These are phyloP conservation scores for Salvator merianae DNA, from an alignment of 2,113 vertebrate species.

Conservation along the genomic window DNA sequence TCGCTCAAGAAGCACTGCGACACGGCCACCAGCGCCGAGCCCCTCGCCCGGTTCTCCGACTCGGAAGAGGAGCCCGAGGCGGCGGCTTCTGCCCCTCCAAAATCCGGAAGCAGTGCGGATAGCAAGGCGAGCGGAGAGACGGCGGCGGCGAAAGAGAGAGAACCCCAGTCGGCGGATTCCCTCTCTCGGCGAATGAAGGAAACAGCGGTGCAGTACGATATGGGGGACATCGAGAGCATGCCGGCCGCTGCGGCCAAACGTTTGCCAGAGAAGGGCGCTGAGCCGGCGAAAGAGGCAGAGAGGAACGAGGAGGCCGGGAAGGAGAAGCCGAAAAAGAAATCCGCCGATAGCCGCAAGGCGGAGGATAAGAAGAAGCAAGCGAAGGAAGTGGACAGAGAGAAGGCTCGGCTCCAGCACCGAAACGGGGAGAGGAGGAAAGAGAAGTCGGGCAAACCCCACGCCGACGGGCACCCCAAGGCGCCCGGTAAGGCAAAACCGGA, in stretches of 20 bases:
- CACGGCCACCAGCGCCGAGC: slow-evolving; percentile 60
- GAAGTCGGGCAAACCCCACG: slow-evolving; percentile 55
- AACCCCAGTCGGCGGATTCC: neutral
- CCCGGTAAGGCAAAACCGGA: slow-evolving; percentile 70
- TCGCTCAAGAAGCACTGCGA: slow-evolving; percentile 76
- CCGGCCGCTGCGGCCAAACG: slow-evolving; percentile 16
- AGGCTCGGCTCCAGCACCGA: slow-evolving; percentile 61
- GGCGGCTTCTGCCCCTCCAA: slow-evolving; percentile 60
- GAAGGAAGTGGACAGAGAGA: slow-evolving; percentile 73
- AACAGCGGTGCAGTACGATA: slow-evolving; percentile 61
- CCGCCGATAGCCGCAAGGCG: slow-evolving; percentile 47
- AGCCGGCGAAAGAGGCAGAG: slow-evolving; percentile 66
- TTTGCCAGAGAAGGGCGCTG: slow-evolving; percentile 58
- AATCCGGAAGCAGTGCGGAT: slow-evolving; percentile 53
- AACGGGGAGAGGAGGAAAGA: slow-evolving; percentile 66
- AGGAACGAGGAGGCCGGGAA: slow-evolving; percentile 48
- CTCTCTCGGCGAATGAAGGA: slow-evolving; percentile 59
- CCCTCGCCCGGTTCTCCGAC: slow-evolving; percentile 81
- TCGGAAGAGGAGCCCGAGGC: slow-evolving; percentile 81
- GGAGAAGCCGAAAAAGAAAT: slow-evolving; percentile 64
- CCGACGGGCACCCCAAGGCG: slow-evolving; percentile 62
- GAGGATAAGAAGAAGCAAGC: slow-evolving; percentile 71
- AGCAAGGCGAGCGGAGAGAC: slow-evolving; percentile 27
- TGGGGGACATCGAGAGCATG: slow-evolving; percentile 52
- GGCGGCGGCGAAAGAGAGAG: slow-evolving; percentile 49